A percentile compares a stretch with the other conserved stretches of the same genome.
Conservation (phyloP, 1,140 invertebrate genomes). For the Palaemon carinicauda region DNA sequence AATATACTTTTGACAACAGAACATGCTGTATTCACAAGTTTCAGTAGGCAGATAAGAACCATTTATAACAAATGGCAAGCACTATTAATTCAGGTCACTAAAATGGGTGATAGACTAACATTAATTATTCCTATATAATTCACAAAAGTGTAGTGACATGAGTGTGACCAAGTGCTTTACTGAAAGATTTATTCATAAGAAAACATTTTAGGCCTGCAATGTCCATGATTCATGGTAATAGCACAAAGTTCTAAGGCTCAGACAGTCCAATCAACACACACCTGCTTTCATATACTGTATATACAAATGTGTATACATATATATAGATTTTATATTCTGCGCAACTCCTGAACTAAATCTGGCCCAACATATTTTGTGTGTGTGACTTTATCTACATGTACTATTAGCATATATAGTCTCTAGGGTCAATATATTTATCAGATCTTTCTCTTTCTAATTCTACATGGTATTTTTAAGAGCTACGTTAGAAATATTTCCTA, state of each 20-base stretch:
- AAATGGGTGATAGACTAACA: no score
- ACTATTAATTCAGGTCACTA: no score
- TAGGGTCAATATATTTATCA: background rate
- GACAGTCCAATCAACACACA: background rate
- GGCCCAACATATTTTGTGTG: background rate
- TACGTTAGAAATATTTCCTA: no score
- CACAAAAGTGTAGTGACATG: no score
- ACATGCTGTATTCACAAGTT: no score
- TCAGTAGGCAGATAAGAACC: no score
- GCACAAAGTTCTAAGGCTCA: background rate
- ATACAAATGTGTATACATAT: background rate
- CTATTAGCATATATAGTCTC: background rate
- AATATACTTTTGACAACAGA: no score
- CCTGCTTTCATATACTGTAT: conserved; percentile 3
- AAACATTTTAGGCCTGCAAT: background rate
- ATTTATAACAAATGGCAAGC: no score
- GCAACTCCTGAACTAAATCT: background rate
- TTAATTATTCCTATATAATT: no score
- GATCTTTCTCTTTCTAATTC: background rate
- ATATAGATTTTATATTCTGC: background rate
- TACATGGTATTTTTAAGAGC: background rate
- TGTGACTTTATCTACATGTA: background rate
- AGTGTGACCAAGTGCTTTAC: no score
- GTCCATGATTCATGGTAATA: background rate
- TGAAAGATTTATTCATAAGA: no score